Evolutionary conservation across 2,113 vertebrate species (phyloP), one percentile per base, ranked within the genome.

Genomic region (Chaenogobius annularis): DNA sequence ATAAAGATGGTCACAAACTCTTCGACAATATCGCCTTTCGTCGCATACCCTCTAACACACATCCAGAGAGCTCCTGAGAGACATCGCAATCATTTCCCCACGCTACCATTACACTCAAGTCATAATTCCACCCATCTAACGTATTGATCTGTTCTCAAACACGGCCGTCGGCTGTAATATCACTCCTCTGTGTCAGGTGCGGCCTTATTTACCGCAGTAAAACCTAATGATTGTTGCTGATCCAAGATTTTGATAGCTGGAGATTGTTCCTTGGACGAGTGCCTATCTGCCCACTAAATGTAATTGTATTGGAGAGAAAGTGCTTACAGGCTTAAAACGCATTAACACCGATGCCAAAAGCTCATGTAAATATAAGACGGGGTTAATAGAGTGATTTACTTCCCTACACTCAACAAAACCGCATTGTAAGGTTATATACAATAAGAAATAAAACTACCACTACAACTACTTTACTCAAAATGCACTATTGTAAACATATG

Each of bases 321-420:
- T 69, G 68, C 50, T 84, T 71, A 88, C 75, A 68, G 75, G 76
- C 22, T 66, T 52, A 64, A 68, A 64, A 68, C 63, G 19, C 31
- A 61, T 47, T 65, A 62, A 74, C 31, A 54, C 22, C 4, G 13
- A 56, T 70, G 62, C 44, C 66, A 46, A 74, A 26, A 13, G 15
- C 72, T 79, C 67, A 66, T 79, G 64, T 66, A 20, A 48, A 44
- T 8, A 44, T 23, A 35, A 56, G 69, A 75, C 66, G 70, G 74
- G 67, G 81, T 74, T 23, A 76, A 71, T 7, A 52, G 40, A 66
- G 58, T 8, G 70, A 73, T 20, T 58, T 61, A 46, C 56, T 69
- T 66, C 74, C 40, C 69, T 48, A 19, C 68, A 77, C 48, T 37
- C 46, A 14, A 75, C 40, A 82, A 64, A 66, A 19, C 23, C 59